These are phyloP conservation scores for Manacus vitellinus DNA, from an alignment of 2,113 vertebrate species.

Conservation along the genomic window DNA sequence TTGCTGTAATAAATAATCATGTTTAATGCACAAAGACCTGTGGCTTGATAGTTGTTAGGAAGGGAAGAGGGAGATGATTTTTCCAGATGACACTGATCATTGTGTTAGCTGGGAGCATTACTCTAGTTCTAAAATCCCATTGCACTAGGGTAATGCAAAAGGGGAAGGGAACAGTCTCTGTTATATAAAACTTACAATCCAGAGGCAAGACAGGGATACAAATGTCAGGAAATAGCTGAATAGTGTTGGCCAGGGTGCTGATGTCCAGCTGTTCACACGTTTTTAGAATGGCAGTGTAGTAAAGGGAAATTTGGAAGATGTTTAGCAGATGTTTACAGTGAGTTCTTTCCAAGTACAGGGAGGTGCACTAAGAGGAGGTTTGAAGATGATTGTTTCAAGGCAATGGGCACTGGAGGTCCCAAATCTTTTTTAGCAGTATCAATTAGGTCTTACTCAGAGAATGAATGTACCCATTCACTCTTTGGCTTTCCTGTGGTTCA, in stretches of 20 bases:
- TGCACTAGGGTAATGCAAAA: neutral
- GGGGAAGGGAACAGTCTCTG: neutral
- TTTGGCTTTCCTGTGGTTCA: neutral
- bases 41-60: constrained; percentile 2
- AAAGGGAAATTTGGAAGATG: neutral
- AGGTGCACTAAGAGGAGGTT: neutral
- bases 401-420: neutral
- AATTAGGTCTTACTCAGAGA: neutral
- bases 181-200: neutral
- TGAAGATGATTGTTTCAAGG: neutral
- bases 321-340: constrained; percentile 13
- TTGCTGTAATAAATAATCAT: neutral
- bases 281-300: neutral
- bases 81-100: constrained; percentile 10
- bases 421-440: neutral
- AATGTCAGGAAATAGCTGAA: constrained; percentile 27
- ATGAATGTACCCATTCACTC: neutral
- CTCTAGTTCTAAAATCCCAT: constrained; percentile 12
- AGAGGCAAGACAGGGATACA: constrained; percentile 1
- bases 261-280: neutral
- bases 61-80: neutral
- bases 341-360: constrained; percentile 1
- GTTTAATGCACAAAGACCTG: neutral
- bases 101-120: neutral
- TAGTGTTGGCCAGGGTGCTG: neutral